Conservation (phyloP, 2,797 vertebrate genomes). For the Xiphophorus birchmanni region DNA sequence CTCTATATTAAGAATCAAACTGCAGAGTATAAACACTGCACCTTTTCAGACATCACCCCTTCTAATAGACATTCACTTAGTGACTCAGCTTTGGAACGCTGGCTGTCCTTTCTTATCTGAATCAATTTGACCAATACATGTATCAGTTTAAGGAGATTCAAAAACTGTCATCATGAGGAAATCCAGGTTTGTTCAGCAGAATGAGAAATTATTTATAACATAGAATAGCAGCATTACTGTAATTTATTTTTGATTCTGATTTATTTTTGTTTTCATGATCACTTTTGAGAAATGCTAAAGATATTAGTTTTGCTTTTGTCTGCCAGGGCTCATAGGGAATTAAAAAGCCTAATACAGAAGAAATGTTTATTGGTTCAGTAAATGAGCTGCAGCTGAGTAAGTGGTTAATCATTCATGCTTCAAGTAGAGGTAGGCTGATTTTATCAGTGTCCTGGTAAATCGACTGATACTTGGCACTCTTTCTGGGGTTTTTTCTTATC, state of each 20-base stretch:
- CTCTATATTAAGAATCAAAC: constrained; percentile 22
- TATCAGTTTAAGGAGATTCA: constrained; percentile 39
- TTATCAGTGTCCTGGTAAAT: not conserved
- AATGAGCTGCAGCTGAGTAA: not conserved
- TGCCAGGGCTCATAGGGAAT: not conserved
- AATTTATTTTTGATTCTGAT: constrained; percentile 19
- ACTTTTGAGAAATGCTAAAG: constrained; percentile 12
- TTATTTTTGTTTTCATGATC: constrained; percentile 36
- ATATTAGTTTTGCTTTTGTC: not conserved
- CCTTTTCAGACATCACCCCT: constrained; percentile 48
- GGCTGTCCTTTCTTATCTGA: constrained; percentile 37
- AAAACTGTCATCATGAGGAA: constrained; percentile 24
- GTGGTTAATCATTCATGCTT: constrained; percentile 2
- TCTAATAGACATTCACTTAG: constrained; percentile 52
- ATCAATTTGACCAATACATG: constrained; percentile 57
- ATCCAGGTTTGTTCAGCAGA: constrained; percentile 25
- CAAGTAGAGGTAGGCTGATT: not conserved
- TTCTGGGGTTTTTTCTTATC: not conserved
- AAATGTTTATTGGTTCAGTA: not conserved
- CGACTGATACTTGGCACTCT: not conserved
- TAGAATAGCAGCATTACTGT: constrained; percentile 22
- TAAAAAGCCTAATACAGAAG: not conserved
- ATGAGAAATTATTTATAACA: constrained; percentile 21
- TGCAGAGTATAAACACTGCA: constrained; percentile 23
- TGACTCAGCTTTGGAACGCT: constrained; percentile 55